phyloP scores from a whole-genome alignment of 2,797 vertebrate species.

The Momotus momota region DNA sequence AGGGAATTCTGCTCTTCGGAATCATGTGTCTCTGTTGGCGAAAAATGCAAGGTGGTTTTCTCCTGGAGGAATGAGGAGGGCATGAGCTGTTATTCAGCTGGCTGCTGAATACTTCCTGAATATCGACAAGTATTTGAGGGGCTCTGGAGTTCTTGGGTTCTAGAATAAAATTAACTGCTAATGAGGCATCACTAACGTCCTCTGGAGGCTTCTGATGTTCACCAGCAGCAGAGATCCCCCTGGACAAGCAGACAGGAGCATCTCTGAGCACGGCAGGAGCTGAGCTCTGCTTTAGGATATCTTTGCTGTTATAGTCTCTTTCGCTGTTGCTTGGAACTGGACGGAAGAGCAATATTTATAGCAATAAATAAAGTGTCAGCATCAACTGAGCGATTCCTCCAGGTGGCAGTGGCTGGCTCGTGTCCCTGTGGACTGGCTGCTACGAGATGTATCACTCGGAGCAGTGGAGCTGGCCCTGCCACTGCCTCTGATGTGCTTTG shows the following conservation, averaged over 20 bases:
- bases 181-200: not conserved
- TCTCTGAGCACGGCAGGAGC: not conserved
- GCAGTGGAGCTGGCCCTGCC: not conserved
- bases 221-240: not conserved
- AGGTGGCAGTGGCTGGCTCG: accelerated
- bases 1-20: not conserved
- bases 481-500: accelerated
- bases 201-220: not conserved
- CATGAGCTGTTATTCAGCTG: accelerated
- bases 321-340: not conserved
- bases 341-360: not conserved
- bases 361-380: not conserved
- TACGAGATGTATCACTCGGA: accelerated
- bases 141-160: not conserved
- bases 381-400: not conserved
- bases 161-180: not conserved
- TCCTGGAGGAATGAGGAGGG: not conserved
- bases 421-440: accelerated
- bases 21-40: not conserved
- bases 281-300: not conserved
- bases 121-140: not conserved
- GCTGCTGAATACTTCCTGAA: too few species aligned
- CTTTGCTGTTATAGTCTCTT: not conserved
- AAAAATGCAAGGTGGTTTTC: accelerated
- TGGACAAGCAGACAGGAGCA: not conserved